Evolutionary conservation across 1,140 invertebrate species (phyloP), one percentile per base, ranked within the genome.

Genomic region (Phortica variegata): DNA sequence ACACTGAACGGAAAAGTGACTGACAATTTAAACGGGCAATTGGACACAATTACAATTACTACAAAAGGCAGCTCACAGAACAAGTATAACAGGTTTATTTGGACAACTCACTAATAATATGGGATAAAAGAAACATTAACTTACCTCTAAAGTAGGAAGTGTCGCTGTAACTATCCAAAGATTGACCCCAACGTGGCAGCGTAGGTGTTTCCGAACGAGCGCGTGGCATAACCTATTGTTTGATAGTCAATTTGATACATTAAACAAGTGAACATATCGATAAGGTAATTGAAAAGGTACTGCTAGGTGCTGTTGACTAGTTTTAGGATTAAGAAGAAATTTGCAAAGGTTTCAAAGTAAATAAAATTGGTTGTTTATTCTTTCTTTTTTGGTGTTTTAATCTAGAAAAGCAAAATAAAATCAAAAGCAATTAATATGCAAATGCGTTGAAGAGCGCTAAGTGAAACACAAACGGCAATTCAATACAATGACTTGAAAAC

Each of bases 201-300:
- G 81, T 80, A 38, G 86, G 82, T 34, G 83, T 85, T 47, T 83
- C 78, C 31, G 86, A 87, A 50, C 84, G 80, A 20, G 85, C 84
- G 43, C 85, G 79, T 55, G 85, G 83, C 56, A 84, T 80, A 31
- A 87, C 79, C 84, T 86, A 58, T 45, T 73, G 58, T 49, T 71
- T 52, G 54, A 62, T 61, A 68, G 57, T 68, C 63, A 68, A 55
- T 68, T 63, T 52, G 58, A 68, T 63, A 68, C 61, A 52, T 56
- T 54, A 51, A 42, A 66, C 52, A 50, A 60, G 49, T 68, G 63
- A 68, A 68, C 63, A 68, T 65, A 68, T 68, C 54, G 62, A 61
- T 66, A 56, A 66, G 63, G 56, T 52, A 60, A 59, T 46, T 46
- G 46, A 54, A 47, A 32, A 32, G 37, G 18, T 49, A 47, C 42